Conservation (phyloP, 2,113 vertebrate genomes). For the Dunckerocampus dactyliophorus region DNA sequence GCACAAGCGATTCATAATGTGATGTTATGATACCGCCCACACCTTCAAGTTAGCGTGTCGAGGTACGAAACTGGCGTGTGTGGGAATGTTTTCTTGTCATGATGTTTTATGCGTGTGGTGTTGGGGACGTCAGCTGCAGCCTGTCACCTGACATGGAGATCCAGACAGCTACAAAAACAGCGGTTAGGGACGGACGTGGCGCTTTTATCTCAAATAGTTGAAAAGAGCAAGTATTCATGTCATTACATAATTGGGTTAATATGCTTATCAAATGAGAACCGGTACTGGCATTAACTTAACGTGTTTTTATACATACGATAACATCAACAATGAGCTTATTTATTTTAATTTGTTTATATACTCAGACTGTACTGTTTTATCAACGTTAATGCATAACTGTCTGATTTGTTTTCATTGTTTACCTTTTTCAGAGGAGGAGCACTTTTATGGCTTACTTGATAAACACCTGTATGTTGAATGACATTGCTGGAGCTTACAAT, state of each 20-base stretch:
- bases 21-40: slow-evolving; percentile 54
- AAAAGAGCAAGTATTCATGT: slow-evolving; percentile 59
- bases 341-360: slow-evolving; percentile 7
- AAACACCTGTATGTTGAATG: slow-evolving; percentile 29
- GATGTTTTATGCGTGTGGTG: slow-evolving; percentile 56
- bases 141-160: slow-evolving; percentile 23
- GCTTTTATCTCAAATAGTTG: slow-evolving; percentile 29
- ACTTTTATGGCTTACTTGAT: slow-evolving; percentile 31
- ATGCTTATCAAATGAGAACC: slow-evolving; percentile 48
- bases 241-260: slow-evolving; percentile 56
- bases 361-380: slow-evolving; percentile 14
- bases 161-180: slow-evolving; percentile 23
- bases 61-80: slow-evolving; percentile 31
- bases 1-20: slow-evolving; percentile 57
- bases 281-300: slow-evolving; percentile 31
- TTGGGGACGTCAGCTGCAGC: slow-evolving; percentile 44
- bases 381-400: slow-evolving; percentile 21
- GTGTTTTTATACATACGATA: slow-evolving; percentile 45
- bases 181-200: slow-evolving; percentile 22
- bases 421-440: slow-evolving; percentile 21
- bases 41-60: slow-evolving; percentile 33
- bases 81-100: slow-evolving; percentile 59
- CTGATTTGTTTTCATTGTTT: slow-evolving; percentile 4
- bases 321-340: slow-evolving; percentile 3
- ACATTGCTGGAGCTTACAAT: slow-evolving; percentile 19